Base-by-base conservation (phyloP, 1,140 invertebrate genomes). In the Cecropterus lyciades region DNA sequence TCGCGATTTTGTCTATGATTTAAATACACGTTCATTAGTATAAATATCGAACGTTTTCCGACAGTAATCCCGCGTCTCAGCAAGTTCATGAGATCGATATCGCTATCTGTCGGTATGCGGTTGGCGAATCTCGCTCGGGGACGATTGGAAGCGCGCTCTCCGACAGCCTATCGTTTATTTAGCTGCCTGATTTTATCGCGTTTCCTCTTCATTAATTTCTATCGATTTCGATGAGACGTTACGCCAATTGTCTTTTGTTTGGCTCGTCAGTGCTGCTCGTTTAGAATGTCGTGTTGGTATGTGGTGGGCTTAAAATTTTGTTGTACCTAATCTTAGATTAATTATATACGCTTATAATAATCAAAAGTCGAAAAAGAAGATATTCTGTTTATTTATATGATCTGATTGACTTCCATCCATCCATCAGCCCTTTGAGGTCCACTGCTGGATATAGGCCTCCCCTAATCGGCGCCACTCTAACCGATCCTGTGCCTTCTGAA, bases 151-250 rank as follows among this genome's bases (percentile, higher is more conserved):
- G 42, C 42, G 42, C 55, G 17, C 55, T 16, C 11, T 16, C 17
- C 42, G 55, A 57, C 56, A 59, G 42, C 3, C 42, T n/a, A 46
- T 59, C 56, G 42, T 16, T 59, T 57, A 57, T 57, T 59, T 46
- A 15, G 24, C 42, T 46, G 37, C 6, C 2, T 46, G 56, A 59
- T 59, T 46, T 59, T 59, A 59, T 59, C 43, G 42, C 24, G 42
- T 59, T 59, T 59, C 56, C 56, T 59, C 56, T 59, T 59, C 56
- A 59, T 59, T 59, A 59, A 59, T 59, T 59, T 37, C 27, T 51
- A 63, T 51, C 48, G 48, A 10, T 33, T 51, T 42, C 24, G 17
- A 37, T 37, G 49, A 37, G 33, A 37, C 33, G 33, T 37, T 4
- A n/a, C 33, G 33, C n/a, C 10, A 10, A 37, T 37, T 37, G 33